Evolutionary conservation across 2,888 invertebrate genomes (phyloP).

Genomic region (Scelioninae gen. 1): DNA sequence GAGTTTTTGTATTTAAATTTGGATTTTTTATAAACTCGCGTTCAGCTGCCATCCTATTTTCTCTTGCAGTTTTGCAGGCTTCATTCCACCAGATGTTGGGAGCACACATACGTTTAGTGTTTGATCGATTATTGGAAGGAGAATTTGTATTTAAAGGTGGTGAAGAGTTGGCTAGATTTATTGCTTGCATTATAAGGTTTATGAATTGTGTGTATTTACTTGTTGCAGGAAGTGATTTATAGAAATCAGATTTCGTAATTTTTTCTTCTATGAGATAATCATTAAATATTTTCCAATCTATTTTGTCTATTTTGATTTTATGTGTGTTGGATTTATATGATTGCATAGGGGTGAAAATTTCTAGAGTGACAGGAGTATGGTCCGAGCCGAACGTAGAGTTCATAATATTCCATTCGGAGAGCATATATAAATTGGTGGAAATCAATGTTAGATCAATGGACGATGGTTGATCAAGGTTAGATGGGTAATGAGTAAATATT

Average conservation of each 20-base stretch:
- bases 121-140: too few relatives aligned
- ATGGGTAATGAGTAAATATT: conserved; percentile 1
- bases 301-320: conserved; percentile 7
- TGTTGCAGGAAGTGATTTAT: not conserved
- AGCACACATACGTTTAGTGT: not conserved
- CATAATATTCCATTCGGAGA: not conserved
- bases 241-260: conserved; percentile 7
- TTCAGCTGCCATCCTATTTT: conserved; percentile 28
- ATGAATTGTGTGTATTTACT: conserved; percentile 19
- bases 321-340: conserved; percentile 17
- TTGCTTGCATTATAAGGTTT: conserved; percentile 16
- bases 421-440: not conserved
- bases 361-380: not conserved
- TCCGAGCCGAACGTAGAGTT: not conserved
- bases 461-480: conserved; percentile 3
- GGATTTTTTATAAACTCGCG: conserved; percentile 8
- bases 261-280: not conserved
- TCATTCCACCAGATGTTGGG: conserved; percentile 27
- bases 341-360: not conserved
- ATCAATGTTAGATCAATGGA: conserved; percentile 14
- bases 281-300: conserved; percentile 14
- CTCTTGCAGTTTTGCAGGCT: conserved; percentile 15
- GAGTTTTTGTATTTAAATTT: not conserved
- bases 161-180: not conserved
- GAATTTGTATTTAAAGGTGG: not conserved